Conservation (phyloP, 2,113 vertebrate species). For the Colinus virginianus region DNA sequence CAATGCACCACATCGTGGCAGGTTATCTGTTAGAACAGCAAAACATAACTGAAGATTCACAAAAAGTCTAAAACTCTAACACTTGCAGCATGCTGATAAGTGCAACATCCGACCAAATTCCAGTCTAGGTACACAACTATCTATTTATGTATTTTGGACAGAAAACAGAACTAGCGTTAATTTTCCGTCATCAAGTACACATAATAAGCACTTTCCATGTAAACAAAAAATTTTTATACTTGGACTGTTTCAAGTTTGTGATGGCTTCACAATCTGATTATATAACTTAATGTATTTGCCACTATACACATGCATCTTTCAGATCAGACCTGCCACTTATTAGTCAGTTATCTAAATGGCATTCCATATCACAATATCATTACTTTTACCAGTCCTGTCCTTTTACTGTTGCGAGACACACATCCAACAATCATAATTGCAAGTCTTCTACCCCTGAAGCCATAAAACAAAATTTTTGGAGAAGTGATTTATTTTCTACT, state of each 20-base stretch:
- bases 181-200: neutral
- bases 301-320: neutral
- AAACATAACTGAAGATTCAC: neutral
- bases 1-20: conserved; percentile 90
- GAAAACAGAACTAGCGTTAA: neutral
- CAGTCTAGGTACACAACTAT: neutral
- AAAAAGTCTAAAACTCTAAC: neutral
- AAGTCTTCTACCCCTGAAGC: neutral
- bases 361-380: neutral
- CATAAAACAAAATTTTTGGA: neutral
- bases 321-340: neutral
- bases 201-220: neutral
- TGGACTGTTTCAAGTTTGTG: neutral
- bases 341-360: neutral
- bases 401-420: neutral
- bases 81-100: neutral
- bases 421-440: neutral
- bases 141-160: neutral
- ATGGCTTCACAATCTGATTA: neutral
- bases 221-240: neutral
- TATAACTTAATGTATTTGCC: neutral
- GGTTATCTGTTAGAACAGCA: conserved; percentile 81
- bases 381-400: neutral
- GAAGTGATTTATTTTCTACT: neutral
- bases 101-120: neutral